These are phyloP conservation scores for Tragelaphus scriptus DNA, from an alignment of 2,113 vertebrate species.

Conservation along the genomic window DNA sequence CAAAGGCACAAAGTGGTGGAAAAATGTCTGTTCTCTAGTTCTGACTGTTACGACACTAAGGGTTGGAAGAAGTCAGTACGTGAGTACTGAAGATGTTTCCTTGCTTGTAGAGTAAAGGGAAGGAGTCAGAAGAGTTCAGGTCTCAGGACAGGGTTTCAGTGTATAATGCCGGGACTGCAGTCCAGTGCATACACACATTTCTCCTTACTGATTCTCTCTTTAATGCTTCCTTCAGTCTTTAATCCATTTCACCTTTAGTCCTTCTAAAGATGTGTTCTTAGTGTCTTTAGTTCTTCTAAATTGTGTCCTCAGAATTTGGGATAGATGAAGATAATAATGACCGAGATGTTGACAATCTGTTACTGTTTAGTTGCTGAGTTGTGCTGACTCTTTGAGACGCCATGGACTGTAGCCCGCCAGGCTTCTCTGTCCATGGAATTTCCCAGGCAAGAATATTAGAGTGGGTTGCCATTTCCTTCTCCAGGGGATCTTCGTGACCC, in stretches of 20 bases:
- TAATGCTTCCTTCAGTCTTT: background rate
- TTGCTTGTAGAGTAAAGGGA: background rate
- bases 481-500: background rate
- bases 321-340: background rate
- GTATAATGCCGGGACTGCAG: background rate
- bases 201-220: background rate
- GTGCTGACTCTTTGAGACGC: background rate
- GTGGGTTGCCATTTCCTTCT: background rate
- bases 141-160: background rate
- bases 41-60: background rate
- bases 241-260: background rate
- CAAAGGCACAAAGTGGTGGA: background rate
- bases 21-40: background rate
- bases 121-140: background rate
- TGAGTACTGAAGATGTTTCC: background rate
- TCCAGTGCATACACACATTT: background rate
- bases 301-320: background rate
- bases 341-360: background rate
- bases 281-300: background rate
- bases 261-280: background rate
- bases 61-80: background rate
- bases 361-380: background rate
- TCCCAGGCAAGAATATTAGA: background rate
- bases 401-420: background rate
- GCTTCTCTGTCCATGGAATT: background rate